Conservation (phyloP, 2,888 invertebrate genomes). For the Erpobdella octoculata region DNA sequence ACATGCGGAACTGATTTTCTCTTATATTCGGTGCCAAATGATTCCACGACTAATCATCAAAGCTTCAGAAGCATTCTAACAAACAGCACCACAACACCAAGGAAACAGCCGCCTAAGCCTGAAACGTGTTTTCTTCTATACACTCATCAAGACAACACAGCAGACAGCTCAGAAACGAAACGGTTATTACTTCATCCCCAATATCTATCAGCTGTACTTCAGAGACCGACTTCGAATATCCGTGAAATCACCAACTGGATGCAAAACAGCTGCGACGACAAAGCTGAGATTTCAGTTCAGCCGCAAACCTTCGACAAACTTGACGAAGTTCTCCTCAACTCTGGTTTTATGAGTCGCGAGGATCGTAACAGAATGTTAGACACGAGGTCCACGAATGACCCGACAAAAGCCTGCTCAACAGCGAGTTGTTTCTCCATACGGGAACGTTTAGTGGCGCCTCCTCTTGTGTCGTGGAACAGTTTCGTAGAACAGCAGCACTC, state of each 20-base stretch:
- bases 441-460: conserved; percentile 16
- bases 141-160: background rate
- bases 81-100: background rate
- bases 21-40: no score
- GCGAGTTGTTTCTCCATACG: conserved; percentile 16
- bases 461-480: background rate
- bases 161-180: conserved; percentile 20
- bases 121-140: background rate
- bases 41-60: no score
- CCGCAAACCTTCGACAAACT: background rate
- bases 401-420: background rate
- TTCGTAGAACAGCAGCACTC: background rate
- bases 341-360: no score
- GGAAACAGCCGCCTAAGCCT: background rate
- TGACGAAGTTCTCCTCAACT: conserved; percentile 9
- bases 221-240: conserved; percentile 8
- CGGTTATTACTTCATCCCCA: conserved; percentile 13
- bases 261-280: background rate
- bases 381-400: background rate
- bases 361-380: no score
- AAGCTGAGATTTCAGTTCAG: background rate
- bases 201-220: background rate
- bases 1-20: no score
- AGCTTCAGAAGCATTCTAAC: background rate
- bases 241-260: background rate